Base-by-base conservation (phyloP, 1,140 invertebrate species). In the Hycleus phaleratus region DNA sequence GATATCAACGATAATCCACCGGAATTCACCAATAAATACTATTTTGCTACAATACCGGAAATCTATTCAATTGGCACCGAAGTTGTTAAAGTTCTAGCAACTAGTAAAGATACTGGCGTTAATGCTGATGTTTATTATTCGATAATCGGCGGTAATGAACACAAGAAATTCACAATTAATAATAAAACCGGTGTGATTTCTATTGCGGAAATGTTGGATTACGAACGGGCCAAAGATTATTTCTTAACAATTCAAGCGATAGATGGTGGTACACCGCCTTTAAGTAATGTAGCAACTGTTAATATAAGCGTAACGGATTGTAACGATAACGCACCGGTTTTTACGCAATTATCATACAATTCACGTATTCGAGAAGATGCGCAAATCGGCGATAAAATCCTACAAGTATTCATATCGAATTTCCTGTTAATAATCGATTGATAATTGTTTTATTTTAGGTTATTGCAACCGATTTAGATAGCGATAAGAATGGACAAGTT, bases 1-100 rank as follows among this genome's bases (percentile, higher is more conserved):
- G 89, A 95, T 73, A 88, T 95, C 38, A 95, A 95, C 72, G 92
- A 95, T 73, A 95, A 95, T 79, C 90, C 91, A 43, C 93, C 93
- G n/a, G 89, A 91, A 73, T 96, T 95, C 72, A 83, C 85, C 38
- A 83, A 83, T 25, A 85, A 84, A 63, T 81, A 83, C 40, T 95
- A 95, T 70, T 82, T 77, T 63, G 85, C 86, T 1, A 76, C 77
- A 42, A 81, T 93, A 4, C 80, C 85, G 7, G 93, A 94, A 76
- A 82, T 86, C 55, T 81, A 85, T 62, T 76, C 83, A 9, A 75
- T 87, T 46, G 87, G 87, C 57, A 84, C 87, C 9, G 85, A 91
- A 70, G 81, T 97, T 4, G 81, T 87, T 3, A 78, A 84, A 62
- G 88, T 98, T 1, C 77, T 86, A 46, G 96, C 96, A 1, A 90